Conservation (phyloP, 2,797 vertebrate genomes). For the Coendou prehensilis region DNA sequence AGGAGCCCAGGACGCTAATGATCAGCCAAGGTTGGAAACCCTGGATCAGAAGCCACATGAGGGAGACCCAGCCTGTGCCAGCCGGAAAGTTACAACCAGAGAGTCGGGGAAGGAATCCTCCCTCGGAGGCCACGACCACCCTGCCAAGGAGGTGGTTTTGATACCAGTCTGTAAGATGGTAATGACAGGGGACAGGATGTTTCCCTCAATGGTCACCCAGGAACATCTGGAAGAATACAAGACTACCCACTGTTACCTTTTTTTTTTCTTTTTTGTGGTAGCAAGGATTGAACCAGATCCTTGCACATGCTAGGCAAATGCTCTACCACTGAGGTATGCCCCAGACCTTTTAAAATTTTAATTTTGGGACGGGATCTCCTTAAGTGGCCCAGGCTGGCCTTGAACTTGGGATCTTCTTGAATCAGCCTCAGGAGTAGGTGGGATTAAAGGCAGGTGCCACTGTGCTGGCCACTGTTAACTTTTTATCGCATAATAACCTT, state of each 20-base stretch:
- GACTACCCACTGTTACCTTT: neutral
- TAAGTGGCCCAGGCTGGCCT: neutral
- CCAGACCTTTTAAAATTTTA: neutral
- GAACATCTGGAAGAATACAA: neutral
- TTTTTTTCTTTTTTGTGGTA: neutral
- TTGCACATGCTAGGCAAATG: neutral
- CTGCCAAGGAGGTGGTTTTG: no score
- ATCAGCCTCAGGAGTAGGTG: neutral
- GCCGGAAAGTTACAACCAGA: fast-evolving
- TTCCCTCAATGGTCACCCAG: neutral
- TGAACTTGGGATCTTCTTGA: neutral
- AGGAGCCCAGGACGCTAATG: neutral
- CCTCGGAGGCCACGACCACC: fast-evolving
- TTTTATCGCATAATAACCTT: neutral
- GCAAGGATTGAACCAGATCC: neutral
- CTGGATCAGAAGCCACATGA: neutral
- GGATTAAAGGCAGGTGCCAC: neutral
- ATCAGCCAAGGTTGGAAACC: neutral
- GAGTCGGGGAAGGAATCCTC: fast-evolving
- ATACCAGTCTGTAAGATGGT: fast-evolving
- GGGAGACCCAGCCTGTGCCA: neutral
- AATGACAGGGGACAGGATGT: fast-evolving
- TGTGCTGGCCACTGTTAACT: neutral
- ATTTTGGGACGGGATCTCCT: neutral
- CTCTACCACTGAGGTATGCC: neutral